Evolutionary conservation across 2,797 vertebrate species (phyloP).

Genomic region (Odontamblyopus lacepedii): DNA sequence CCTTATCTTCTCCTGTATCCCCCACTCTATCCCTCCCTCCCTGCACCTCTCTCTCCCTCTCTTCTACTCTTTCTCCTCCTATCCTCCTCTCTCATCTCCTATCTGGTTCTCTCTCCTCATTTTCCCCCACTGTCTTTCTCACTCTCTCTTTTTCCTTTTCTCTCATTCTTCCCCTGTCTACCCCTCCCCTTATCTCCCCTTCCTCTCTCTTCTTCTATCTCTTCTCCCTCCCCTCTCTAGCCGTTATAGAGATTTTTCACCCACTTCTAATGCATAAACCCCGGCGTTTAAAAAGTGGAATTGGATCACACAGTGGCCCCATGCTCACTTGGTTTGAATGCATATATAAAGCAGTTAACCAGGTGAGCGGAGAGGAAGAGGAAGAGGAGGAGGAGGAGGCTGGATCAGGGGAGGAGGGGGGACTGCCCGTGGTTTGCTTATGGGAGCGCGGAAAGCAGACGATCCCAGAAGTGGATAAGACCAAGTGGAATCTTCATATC

Average conservation of each 20-base stretch:
- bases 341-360: no score
- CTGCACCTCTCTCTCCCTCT: background rate
- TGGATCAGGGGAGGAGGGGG: constrained; percentile 11
- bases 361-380: no score
- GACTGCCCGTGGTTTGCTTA: constrained; percentile 19
- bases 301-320: constrained; percentile 7
- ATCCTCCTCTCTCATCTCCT: no score
- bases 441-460: constrained; percentile 24
- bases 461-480: constrained; percentile 23
- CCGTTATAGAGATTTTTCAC: constrained; percentile 28
- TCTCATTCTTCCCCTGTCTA: no score
- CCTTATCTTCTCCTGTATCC: no score
- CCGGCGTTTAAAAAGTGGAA: constrained; percentile 5
- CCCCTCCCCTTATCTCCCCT: no score
- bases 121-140: background rate
- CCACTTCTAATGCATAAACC: constrained; percentile 8
- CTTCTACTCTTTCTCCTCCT: no score
- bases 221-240: background rate
- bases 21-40: no score
- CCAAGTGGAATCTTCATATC: constrained; percentile 21
- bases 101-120: background rate
- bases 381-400: constrained; percentile 18
- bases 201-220: no score
- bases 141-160: background rate
- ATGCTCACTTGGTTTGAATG: constrained; percentile 4